Evolutionary conservation across 2,888 invertebrate species (phyloP).

Genomic region (Subacronicta megacephala): DNA sequence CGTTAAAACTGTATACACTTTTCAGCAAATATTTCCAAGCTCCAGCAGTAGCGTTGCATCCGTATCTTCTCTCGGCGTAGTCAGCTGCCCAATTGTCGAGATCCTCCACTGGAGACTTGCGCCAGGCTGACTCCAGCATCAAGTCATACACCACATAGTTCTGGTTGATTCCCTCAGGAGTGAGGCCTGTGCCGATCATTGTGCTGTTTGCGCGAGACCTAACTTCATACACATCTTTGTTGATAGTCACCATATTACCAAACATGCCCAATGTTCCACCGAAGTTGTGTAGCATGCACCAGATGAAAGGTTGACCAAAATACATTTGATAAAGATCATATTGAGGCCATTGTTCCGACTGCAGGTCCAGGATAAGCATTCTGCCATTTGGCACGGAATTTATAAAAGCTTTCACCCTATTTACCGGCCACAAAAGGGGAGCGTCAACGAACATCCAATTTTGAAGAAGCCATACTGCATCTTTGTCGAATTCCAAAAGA

Average conservation of each 20-base stretch:
- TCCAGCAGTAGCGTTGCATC: constrained; percentile 88
- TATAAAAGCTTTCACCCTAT: constrained; percentile 92
- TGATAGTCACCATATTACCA: constrained; percentile 94
- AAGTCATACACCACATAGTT: constrained; percentile 98
- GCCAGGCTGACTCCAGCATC: constrained; percentile 95
- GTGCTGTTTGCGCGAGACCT: constrained; percentile 91
- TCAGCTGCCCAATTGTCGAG: constrained; percentile 91
- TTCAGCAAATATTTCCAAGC: constrained; percentile 92
- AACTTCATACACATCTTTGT: constrained; percentile 90
- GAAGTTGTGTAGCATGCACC: constrained; percentile 99
- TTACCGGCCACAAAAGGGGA: constrained; percentile 91
- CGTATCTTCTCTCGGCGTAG: constrained; percentile 93
- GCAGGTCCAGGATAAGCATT: constrained; percentile 96
- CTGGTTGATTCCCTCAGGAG: constrained; percentile 98
- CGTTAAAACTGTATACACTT: constrained; percentile 93
- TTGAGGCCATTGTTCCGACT: constrained; percentile 96
- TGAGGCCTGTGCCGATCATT: constrained; percentile 97
- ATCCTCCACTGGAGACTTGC: constrained; percentile 89
- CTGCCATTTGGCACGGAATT: constrained; percentile 94
- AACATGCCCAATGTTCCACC: constrained; percentile 98
- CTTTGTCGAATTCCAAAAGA: constrained; percentile 92
- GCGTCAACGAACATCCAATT: constrained; percentile 95
- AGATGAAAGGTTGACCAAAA: constrained; percentile 98
- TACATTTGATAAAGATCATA: constrained; percentile 94
- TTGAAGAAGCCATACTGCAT: constrained; percentile 97